Evolutionary conservation across 2,797 vertebrate species (phyloP).

Genomic region (Limosa lapponica): DNA sequence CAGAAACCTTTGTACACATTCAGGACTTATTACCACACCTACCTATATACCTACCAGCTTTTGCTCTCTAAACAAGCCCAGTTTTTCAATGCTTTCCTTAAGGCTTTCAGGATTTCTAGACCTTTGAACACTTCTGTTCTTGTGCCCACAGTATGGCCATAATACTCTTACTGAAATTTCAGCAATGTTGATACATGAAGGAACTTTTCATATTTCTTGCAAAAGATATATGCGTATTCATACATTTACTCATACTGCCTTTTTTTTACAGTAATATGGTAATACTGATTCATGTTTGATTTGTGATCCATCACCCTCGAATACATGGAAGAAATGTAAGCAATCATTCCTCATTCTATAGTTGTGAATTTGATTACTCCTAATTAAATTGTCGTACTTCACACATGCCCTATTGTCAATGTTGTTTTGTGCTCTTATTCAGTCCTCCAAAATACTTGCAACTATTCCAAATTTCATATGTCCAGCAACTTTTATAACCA

Average conservation of each 20-base stretch:
- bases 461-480: neutral
- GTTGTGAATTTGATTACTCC: neutral
- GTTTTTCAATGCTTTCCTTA: neutral
- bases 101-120: neutral
- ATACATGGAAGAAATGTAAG: neutral
- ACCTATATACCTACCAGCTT: neutral
- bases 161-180: neutral
- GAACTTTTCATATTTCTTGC: neutral
- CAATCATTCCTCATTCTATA: neutral
- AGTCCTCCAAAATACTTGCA: neutral
- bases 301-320: neutral
- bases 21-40: neutral
- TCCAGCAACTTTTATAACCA: neutral
- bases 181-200: neutral
- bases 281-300: neutral
- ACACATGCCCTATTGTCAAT: neutral
- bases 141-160: neutral
- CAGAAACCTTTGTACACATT: neutral
- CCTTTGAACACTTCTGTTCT: neutral
- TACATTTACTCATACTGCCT: neutral
- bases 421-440: neutral
- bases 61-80: neutral
- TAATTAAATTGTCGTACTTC: neutral
- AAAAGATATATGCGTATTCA: neutral
- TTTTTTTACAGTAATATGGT: neutral